A percentile compares a stretch with the other conserved stretches of the same genome.
Conservation (phyloP, 2,888 invertebrate genomes). For the Clivina fossor region DNA sequence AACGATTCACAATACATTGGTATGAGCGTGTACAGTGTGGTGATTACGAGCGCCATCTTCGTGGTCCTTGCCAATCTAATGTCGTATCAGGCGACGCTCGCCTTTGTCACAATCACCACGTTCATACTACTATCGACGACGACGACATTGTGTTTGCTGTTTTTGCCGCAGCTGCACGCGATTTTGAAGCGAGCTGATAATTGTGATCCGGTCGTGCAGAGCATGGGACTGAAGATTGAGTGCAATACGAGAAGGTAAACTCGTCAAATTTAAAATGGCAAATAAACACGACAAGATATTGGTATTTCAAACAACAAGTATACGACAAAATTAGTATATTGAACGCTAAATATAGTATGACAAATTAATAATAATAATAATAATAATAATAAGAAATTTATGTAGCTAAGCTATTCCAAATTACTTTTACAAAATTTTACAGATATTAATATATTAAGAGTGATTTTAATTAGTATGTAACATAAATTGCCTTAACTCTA, state of each 20-base stretch:
- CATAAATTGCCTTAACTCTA: too few species aligned
- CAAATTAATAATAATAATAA: too few species aligned
- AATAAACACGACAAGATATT: too few species aligned
- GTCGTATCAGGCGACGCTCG: constrained; percentile 76
- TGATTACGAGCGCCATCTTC: constrained; percentile 83
- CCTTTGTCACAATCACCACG: constrained; percentile 79
- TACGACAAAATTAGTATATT: too few species aligned
- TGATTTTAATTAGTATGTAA: too few species aligned
- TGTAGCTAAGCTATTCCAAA: too few species aligned
- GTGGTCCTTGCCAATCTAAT: constrained; percentile 87
- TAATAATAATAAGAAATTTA: too few species aligned
- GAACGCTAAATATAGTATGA: too few species aligned
- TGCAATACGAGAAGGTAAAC: constrained; percentile 72
- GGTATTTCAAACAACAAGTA: too few species aligned
- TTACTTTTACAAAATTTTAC: too few species aligned
- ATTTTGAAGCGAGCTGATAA: constrained; percentile 67
- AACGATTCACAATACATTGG: constrained; percentile 95
- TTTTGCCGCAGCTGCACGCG: constrained; percentile 81
- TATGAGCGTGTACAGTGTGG: constrained; percentile 88
- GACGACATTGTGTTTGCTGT: constrained; percentile 80
- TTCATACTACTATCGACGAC: constrained; percentile 85
- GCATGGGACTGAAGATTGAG: constrained; percentile 85
- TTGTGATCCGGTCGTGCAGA: constrained; percentile 81
- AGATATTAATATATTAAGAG: too few species aligned
- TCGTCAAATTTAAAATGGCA: too few species aligned